phyloP scores from a whole-genome alignment of 2,797 vertebrate genomes.

The Smutsia temminckii region DNA sequence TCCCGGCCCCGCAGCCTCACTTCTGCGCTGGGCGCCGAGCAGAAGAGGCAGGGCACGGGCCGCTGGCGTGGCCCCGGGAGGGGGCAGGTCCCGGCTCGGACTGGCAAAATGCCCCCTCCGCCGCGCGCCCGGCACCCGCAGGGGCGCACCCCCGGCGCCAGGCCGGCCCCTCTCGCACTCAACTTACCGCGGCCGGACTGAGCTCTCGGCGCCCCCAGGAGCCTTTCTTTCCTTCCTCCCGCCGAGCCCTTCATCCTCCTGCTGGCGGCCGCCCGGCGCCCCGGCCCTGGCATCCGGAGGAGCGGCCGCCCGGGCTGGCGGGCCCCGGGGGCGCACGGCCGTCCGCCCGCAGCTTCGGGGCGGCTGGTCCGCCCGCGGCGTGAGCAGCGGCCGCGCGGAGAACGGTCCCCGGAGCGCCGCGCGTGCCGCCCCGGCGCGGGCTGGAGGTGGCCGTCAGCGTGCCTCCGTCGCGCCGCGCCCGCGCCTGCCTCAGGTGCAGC shows the following conservation, averaged over 20 bases:
- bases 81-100: neutral
- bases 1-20: neutral
- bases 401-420: neutral
- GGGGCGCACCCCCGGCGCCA: neutral
- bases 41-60: neutral
- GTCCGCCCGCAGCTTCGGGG: neutral
- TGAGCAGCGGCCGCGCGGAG: neutral
- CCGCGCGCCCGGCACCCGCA: neutral
- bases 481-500: slow-evolving; percentile 48
- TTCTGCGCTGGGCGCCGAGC: neutral
- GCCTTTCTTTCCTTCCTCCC: slow-evolving; percentile 74
- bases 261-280: slow-evolving; percentile 71
- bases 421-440: neutral
- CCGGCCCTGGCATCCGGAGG: slow-evolving; percentile 72
- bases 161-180: neutral
- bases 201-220: slow-evolving; percentile 45
- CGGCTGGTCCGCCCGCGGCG: neutral
- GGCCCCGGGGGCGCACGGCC: neutral
- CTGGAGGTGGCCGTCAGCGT: neutral
- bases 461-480: neutral
- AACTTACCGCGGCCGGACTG: slow-evolving; percentile 79
- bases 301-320: neutral
- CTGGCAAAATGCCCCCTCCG: neutral
- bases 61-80: rapidly evolving
- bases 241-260: slow-evolving; percentile 81